Conservation (phyloP, 2,797 vertebrate species). For the Cygnus olor region DNA sequence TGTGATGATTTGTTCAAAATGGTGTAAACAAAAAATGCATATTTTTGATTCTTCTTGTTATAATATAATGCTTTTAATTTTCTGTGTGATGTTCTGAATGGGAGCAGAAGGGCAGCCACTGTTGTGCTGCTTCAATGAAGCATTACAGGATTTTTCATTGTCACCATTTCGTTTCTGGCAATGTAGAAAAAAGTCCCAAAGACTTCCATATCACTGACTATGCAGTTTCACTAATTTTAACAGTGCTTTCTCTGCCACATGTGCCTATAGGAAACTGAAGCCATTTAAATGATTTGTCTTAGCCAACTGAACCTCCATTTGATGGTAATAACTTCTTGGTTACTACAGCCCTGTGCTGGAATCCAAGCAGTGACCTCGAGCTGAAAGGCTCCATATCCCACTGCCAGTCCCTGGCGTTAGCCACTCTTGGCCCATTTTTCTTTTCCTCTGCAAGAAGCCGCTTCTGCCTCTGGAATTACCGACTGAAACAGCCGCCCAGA, state of each 20-base stretch:
- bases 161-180: neutral
- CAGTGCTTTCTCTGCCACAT: neutral
- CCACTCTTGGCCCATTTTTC: neutral
- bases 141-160: neutral
- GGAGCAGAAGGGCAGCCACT: neutral
- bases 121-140: neutral
- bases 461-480: neutral
- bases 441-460: neutral
- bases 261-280: neutral
- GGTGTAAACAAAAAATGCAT: neutral
- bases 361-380: conserved; percentile 20
- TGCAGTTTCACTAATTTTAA: neutral
- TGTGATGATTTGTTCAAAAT: neutral
- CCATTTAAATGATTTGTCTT: conserved; percentile 4
- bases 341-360: neutral
- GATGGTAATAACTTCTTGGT: neutral
- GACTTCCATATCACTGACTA: neutral
- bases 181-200: neutral
- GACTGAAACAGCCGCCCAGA: neutral
- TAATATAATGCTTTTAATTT: neutral
- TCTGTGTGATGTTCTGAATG: neutral
- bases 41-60: neutral
- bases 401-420: neutral
- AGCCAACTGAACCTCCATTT: neutral
- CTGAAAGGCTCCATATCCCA: neutral